A percentile compares a stretch with the other conserved stretches of the same genome.
phyloP scores from a whole-genome alignment of 2,888 invertebrate species.

The Melangyna quadrimaculata region DNA sequence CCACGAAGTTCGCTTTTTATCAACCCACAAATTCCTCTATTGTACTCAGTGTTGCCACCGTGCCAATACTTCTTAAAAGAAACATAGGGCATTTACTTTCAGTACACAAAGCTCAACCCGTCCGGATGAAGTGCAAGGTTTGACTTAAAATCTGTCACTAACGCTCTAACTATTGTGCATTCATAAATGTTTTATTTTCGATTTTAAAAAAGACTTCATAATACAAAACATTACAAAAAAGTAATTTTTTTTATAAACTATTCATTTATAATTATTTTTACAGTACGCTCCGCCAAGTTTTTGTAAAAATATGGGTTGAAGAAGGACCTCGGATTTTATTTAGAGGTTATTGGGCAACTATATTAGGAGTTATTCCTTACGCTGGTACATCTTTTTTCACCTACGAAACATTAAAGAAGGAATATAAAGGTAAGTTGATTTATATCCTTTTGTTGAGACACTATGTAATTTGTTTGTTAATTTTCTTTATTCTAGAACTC shows the following conservation, averaged over 20 bases:
- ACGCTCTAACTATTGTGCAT: no score
- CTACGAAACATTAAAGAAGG: constrained; percentile 95
- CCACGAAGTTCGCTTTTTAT: no score
- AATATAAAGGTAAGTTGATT: constrained; percentile 85
- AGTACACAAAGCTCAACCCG: no score
- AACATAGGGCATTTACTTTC: no score
- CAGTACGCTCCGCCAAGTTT: constrained; percentile 83
- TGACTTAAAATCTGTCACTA: no score
- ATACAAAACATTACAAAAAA: not conserved
- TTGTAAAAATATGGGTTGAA: constrained; percentile 86
- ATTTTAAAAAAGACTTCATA: no score
- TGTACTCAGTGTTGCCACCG: no score
- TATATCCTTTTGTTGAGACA: not conserved
- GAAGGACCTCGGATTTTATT: constrained; percentile 92
- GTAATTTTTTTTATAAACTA: not conserved
- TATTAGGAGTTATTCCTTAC: constrained; percentile 97
- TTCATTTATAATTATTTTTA: no score
- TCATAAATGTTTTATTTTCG: no score
- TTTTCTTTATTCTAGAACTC: constrained; percentile 77
- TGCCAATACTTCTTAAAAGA: no score
- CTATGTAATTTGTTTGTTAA: not conserved
- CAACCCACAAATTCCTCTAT: no score
- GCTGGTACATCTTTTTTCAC: constrained; percentile 98
- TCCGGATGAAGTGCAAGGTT: no score
- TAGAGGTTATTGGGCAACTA: constrained; percentile 93